Evolutionary conservation across 2,888 invertebrate species (phyloP).

Genomic region (Phyllotreta striolata): DNA sequence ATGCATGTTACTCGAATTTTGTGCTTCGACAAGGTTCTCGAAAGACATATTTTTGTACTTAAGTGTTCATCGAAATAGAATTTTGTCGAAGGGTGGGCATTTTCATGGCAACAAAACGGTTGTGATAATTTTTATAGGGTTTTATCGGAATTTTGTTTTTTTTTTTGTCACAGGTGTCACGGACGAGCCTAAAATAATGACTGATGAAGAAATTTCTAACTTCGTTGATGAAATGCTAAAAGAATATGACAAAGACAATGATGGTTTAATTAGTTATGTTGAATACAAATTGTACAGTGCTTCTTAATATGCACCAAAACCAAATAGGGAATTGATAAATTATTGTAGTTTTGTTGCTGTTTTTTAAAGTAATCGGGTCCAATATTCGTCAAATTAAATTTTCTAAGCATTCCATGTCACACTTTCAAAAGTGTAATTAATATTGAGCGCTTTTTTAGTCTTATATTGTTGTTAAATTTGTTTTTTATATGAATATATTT

Average conservation of each 20-base stretch:
- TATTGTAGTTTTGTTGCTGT: too few relatives aligned
- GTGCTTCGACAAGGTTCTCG: not conserved
- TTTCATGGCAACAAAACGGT: not conserved
- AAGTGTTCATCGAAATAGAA: not conserved
- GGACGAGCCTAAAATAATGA: constrained; percentile 51
- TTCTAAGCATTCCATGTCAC: too few relatives aligned
- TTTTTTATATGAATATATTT: too few relatives aligned
- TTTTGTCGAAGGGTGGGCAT: too few relatives aligned
- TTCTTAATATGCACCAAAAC: not conserved
- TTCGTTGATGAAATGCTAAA: constrained; percentile 71
- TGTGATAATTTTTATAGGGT: not conserved
- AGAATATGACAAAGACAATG: constrained; percentile 73
- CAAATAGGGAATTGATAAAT: not conserved
- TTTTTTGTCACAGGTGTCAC: constrained; percentile 53
- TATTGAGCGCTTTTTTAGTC: too few relatives aligned
- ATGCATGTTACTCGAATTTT: constrained; percentile 16
- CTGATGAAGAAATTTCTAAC: constrained; percentile 66
- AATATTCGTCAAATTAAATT: too few relatives aligned
- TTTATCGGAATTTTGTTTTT: constrained; percentile 39
- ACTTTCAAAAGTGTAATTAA: too few relatives aligned
- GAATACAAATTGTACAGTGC: constrained; percentile 62
- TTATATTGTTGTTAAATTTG: too few relatives aligned
- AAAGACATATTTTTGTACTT: not conserved
- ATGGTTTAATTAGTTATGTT: constrained; percentile 76
- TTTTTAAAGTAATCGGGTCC: too few relatives aligned